Conservation (phyloP, 2,113 vertebrate species). For the Pygoscelis adeliae region DNA sequence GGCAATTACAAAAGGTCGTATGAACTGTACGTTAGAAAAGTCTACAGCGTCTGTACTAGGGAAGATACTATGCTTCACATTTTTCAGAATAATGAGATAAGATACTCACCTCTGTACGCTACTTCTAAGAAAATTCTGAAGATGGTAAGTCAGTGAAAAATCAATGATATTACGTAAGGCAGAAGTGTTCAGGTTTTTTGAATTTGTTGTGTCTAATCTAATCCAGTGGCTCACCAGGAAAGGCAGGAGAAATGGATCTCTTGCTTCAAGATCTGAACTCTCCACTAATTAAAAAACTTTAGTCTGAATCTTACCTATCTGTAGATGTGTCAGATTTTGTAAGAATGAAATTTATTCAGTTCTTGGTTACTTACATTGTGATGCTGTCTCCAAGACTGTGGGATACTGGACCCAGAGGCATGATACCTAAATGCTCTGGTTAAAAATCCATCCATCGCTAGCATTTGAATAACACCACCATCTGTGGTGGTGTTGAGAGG, state of each 20-base stretch:
- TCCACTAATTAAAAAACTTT: not conserved
- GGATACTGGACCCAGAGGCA: not conserved
- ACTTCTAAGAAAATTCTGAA: not conserved
- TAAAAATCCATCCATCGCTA: not conserved
- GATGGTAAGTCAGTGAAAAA: slow-evolving; percentile 12
- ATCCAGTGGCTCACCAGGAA: not conserved
- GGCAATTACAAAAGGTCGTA: not conserved
- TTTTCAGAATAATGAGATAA: not conserved
- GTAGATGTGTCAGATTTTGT: not conserved
- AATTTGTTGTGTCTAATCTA: not conserved
- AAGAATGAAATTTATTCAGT: not conserved
- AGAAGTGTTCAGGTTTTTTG: not conserved
- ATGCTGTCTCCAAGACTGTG: not conserved
- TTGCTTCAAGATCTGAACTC: not conserved
- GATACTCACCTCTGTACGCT: not conserved
- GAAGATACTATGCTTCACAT: not conserved
- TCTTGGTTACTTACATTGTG: not conserved
- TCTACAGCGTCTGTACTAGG: not conserved
- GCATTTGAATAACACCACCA: not conserved
- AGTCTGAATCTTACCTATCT: not conserved
- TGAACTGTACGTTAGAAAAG: not conserved
- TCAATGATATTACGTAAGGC: not conserved
- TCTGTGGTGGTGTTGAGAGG: not conserved
- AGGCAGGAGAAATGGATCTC: not conserved
- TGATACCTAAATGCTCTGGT: not conserved